Base-by-base conservation (phyloP, 2,113 vertebrate species). In the Sciurus niger region DNA sequence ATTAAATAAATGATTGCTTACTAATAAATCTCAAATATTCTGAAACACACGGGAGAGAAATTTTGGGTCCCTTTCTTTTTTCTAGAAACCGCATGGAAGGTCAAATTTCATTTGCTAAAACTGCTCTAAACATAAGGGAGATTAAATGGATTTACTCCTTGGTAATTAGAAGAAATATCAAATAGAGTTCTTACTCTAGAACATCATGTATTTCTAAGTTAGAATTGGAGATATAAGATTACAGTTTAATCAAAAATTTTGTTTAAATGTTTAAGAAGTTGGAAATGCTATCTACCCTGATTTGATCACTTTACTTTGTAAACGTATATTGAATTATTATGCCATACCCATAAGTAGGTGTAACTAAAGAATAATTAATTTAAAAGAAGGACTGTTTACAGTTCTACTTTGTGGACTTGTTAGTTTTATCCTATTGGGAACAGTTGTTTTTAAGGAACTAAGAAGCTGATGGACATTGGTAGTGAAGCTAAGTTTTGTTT, bases 351-450 rank as follows among this genome's bases (percentile, higher is more conserved):
- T 74, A 74, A 74, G 43, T 43, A 46, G 43, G 73, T 74, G 12
- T 4, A 43, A 74, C 10, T 74, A 34, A 43, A 74, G 22, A 74
- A 74, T 43, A 74, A 74, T 74, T 43, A 74, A 74, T 74, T 43
- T 14, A 74, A 43, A 25, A 11, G 22, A 40, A 43, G 51, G 7
- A 13, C 9, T 85, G 28, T 89, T 94, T 90, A 46, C 63, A 77
- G 86, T 94, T 95, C 80, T 17, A 83, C 70, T 90, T 90, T 10
- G 37, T 87, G 55, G 13, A 82, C 60, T 65, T 73, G 40, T 90
- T 92, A 94, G 60, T 46, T 87, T 92, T 95, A 73, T 87, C 32
- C 46, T 89, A 46, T 67, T 94, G 83, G 84, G 40, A 92, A 96
- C 72, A 78, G 58, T 60, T 92, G 83, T 74, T 95, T 28, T 83